phyloP scores from a whole-genome alignment of 2,888 invertebrate species.

The Leptopilina syphax region DNA sequence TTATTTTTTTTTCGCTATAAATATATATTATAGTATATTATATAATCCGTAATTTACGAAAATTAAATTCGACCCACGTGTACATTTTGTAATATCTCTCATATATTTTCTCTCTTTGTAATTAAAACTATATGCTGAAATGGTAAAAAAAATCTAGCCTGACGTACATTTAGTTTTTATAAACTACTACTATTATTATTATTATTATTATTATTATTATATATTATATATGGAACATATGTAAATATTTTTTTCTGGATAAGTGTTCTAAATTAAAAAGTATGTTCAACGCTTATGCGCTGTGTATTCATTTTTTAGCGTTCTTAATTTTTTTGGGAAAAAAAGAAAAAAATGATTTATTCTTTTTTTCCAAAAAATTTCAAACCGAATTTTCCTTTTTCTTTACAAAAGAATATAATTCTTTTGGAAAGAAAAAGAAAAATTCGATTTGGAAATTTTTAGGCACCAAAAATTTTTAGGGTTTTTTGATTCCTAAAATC shows the following conservation, averaged over 20 bases:
- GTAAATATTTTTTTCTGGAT: constrained; percentile 74
- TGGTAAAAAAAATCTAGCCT: constrained; percentile 54
- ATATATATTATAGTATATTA: neutral
- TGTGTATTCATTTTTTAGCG: neutral
- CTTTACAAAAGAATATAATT: no score
- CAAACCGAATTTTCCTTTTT: no score
- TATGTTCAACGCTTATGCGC: constrained; percentile 69
- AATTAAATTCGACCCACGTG: constrained; percentile 69
- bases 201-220: constrained; percentile 38
- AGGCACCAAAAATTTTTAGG: no score
- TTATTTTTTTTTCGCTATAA: neutral
- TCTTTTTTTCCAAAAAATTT: no score
- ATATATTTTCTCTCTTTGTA: constrained; percentile 65
- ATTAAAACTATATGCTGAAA: constrained; percentile 65
- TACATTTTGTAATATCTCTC: constrained; percentile 75
- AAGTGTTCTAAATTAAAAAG: constrained; percentile 76
- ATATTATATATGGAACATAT: constrained; percentile 71
- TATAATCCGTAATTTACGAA: constrained; percentile 50
- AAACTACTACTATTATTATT: constrained; percentile 60
- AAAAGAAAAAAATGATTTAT: no score
- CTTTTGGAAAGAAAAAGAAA: no score
- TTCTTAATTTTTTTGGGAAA: no score
- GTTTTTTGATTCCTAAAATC: no score
- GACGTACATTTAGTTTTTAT: constrained; percentile 67
- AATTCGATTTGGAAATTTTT: no score